A percentile compares a stretch with the other conserved stretches of the same genome.
These are phyloP conservation scores for Hemiprocne comata DNA, from an alignment of 2,113 vertebrate species.

Conservation along the genomic window DNA sequence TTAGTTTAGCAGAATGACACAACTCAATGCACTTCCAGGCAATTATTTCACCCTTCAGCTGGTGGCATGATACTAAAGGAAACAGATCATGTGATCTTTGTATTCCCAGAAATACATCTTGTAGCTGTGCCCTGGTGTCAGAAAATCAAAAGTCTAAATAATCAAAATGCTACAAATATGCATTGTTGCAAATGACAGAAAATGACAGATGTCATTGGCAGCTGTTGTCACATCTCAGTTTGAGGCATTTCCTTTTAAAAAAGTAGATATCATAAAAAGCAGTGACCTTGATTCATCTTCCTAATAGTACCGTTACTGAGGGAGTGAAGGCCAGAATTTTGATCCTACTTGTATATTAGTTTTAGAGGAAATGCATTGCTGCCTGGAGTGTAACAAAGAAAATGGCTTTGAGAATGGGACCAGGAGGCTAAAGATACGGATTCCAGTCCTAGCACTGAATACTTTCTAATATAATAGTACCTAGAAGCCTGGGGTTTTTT, in stretches of 20 bases:
- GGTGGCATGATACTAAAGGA: background rate
- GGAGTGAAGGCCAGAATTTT: background rate
- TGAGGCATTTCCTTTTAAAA: background rate
- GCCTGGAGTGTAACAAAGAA: background rate
- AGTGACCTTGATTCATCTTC: background rate
- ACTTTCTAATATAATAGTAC: background rate
- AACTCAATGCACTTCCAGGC: background rate
- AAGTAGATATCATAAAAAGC: background rate
- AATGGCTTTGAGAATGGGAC: background rate
- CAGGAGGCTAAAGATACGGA: background rate
- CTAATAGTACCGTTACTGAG: background rate
- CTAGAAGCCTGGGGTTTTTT: background rate
- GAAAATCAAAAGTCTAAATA: background rate
- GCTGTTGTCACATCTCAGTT: background rate
- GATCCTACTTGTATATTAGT: background rate
- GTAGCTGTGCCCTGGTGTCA: background rate
- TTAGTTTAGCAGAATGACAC: conserved; percentile 8
- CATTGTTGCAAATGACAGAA: background rate
- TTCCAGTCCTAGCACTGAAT: background rate
- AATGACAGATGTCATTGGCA: background rate
- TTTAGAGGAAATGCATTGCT: background rate
- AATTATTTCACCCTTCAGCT: background rate
- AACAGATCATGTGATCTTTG: background rate
- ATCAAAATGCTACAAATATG: background rate
- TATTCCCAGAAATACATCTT: background rate